Conservation (phyloP, 2,888 invertebrate species). For the Lithophane ornitopus region DNA sequence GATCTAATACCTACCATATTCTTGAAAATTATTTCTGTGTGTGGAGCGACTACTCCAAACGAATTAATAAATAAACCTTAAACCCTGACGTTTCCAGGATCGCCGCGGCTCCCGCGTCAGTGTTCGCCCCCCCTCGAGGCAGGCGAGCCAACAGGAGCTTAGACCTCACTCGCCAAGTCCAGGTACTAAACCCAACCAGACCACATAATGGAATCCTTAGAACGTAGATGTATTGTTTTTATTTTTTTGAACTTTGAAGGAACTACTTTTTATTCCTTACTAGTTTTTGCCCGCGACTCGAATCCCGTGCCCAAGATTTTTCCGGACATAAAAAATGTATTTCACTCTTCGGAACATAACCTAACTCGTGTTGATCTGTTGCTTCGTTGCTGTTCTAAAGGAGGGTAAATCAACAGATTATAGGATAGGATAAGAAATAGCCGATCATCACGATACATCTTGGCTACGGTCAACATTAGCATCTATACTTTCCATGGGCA, state of each 20-base stretch:
- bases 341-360: neutral
- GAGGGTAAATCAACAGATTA: neutral
- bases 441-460: neutral
- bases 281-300: neutral
- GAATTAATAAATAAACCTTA: no score
- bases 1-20: no score
- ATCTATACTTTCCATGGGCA: no score
- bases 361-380: neutral
- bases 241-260: constrained; percentile 12
- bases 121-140: constrained; percentile 95
- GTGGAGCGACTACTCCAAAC: no score
- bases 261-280: constrained; percentile 40
- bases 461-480: neutral
- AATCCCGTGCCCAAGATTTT: neutral
- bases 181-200: constrained; percentile 85
- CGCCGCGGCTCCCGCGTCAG: constrained; percentile 95
- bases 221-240: constrained; percentile 29
- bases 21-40: no score
- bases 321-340: neutral
- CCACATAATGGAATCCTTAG: constrained; percentile 22
- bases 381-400: neutral
- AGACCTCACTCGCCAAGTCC: constrained; percentile 95
- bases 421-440: neutral
- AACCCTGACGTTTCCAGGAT: constrained; percentile 83
- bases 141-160: constrained; percentile 96